Evolutionary conservation across 2,888 invertebrate species (phyloP).

Genomic region (Pristionchus mayeri): DNA sequence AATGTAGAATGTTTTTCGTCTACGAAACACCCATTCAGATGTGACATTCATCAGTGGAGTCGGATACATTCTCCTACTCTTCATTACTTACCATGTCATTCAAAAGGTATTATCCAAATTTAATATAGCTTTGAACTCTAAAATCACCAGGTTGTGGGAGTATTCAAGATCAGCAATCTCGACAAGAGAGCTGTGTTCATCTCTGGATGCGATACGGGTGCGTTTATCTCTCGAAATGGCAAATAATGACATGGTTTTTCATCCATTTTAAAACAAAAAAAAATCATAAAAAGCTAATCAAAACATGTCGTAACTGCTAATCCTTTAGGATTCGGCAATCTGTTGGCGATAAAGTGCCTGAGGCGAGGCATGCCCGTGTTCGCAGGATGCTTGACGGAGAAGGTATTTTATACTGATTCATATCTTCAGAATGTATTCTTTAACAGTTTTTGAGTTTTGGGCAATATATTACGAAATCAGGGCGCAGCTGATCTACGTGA

Average conservation of each 20-base stretch:
- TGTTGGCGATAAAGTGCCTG: conserved; percentile 62
- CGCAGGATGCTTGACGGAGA: conserved; percentile 66
- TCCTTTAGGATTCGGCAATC: conserved; percentile 69
- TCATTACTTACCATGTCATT: background rate
- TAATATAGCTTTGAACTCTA: background rate
- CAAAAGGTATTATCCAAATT: background rate
- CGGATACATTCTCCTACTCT: background rate
- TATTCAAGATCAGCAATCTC: conserved; percentile 47
- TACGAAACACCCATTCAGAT: background rate
- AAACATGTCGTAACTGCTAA: no score
- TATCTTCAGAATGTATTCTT: no score
- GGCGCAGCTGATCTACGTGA: no score
- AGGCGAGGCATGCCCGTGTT: conserved; percentile 67
- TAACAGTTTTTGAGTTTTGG: no score
- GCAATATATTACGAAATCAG: no score
- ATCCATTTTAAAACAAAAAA: background rate
- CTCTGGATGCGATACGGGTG: conserved; percentile 67
- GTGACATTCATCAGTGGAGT: background rate
- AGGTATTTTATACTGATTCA: conserved; percentile 52
- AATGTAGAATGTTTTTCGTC: no score
- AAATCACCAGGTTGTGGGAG: background rate
- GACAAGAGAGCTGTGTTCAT: conserved; percentile 61
- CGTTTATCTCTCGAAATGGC: background rate
- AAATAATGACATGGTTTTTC: no score
- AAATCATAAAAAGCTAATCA: no score